Conservation (phyloP, 2,797 vertebrate species). For the Clarias pachynema region DNA sequence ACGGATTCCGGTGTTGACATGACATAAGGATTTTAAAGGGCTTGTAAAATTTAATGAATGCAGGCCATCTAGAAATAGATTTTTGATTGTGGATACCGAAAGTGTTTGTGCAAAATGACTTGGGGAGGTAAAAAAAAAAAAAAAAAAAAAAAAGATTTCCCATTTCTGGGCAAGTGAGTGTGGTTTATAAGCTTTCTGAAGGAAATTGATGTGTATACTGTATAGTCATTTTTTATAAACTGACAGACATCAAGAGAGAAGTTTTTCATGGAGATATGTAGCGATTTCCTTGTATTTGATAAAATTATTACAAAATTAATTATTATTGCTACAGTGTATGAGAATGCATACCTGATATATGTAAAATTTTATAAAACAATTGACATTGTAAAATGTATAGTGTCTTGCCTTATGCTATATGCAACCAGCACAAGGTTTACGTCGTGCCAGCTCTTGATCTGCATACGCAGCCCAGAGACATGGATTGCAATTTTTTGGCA, state of each 20-base stretch:
- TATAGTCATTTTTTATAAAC: background rate
- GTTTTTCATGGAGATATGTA: background rate
- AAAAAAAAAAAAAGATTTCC: background rate
- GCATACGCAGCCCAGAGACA: slow-evolving; percentile 28
- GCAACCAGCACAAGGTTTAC: background rate
- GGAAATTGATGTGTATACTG: background rate
- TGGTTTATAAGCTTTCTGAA: background rate
- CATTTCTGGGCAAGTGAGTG: background rate
- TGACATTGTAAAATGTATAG: background rate
- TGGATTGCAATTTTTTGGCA: slow-evolving; percentile 30
- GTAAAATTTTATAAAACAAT: background rate
- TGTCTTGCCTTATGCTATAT: background rate
- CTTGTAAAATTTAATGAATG: background rate
- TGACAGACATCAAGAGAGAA: background rate
- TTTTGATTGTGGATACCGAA: background rate
- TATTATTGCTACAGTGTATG: background rate
- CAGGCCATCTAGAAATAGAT: background rate
- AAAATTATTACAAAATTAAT: background rate
- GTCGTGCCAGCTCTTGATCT: slow-evolving; percentile 32
- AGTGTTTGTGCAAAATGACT: background rate
- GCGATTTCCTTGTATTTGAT: background rate
- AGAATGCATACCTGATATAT: background rate
- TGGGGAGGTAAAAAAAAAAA: background rate
- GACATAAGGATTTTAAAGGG: background rate
- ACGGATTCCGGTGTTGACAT: background rate